Evolutionary conservation across 2,797 vertebrate genomes (phyloP).

Genomic region (Coregonus sp.): DNA sequence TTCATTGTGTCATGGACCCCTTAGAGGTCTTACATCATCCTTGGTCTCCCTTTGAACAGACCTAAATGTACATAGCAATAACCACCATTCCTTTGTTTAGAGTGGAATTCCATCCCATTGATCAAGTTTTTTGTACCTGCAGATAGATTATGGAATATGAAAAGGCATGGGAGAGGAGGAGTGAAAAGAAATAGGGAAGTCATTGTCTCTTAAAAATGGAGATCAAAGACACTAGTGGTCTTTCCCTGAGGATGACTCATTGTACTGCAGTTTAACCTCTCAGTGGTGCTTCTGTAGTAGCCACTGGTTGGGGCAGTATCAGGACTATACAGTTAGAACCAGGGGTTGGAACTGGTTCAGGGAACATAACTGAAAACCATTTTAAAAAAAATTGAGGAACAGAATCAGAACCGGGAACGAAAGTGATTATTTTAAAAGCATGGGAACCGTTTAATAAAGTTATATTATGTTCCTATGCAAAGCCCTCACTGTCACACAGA

Average conservation of each 20-base stretch:
- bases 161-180: slow-evolving; percentile 13
- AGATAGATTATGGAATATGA: slow-evolving; percentile 13
- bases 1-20: neutral
- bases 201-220: slow-evolving; percentile 39
- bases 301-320: too few species aligned
- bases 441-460: too few species aligned
- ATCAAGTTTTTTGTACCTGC: slow-evolving; percentile 38
- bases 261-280: too few species aligned
- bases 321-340: too few species aligned
- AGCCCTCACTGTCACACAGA: too few species aligned
- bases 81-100: slow-evolving; percentile 28
- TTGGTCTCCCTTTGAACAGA: neutral
- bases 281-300: too few species aligned
- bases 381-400: too few species aligned
- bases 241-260: neutral
- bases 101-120: slow-evolving; percentile 37
- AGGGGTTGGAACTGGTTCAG: too few species aligned
- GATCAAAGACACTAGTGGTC: slow-evolving; percentile 44
- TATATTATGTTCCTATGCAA: too few species aligned
- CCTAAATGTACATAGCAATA: neutral
- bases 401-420: too few species aligned
- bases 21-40: neutral
- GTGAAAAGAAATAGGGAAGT: slow-evolving; percentile 17
- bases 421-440: too few species aligned
- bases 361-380: too few species aligned